A percentile compares a stretch with the other conserved stretches of the same genome.
These are phyloP conservation scores for Polyodon spathula DNA, from an alignment of 2,113 vertebrate species.

Conservation along the genomic window DNA sequence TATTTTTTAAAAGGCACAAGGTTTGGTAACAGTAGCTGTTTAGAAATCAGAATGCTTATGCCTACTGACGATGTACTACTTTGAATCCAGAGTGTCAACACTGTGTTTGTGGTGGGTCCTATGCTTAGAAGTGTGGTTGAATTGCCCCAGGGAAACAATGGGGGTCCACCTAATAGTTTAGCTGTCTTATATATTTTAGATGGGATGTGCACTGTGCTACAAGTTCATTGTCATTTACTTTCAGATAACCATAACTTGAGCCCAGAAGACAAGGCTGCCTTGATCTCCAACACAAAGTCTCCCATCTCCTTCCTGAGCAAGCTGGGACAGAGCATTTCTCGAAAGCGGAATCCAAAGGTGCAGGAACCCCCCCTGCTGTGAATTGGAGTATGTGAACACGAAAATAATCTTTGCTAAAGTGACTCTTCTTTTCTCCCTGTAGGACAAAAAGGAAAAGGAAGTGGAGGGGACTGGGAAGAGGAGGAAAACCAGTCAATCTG, in stretches of 20 bases:
- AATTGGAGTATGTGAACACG: background rate
- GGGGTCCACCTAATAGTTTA: too few relatives aligned
- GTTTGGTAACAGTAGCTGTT: too few relatives aligned
- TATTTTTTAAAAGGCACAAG: too few relatives aligned
- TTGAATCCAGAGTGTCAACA: too few relatives aligned
- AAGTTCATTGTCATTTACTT: constrained; percentile 12
- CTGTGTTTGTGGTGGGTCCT: too few relatives aligned
- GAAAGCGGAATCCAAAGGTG: constrained; percentile 91
- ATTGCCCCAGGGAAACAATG: too few relatives aligned
- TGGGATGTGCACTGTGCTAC: too few relatives aligned
- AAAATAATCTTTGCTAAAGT: background rate
- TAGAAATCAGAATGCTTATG: too few relatives aligned
- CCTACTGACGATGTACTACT: too few relatives aligned
- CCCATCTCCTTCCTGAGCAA: constrained; percentile 97
- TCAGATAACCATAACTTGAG: constrained; percentile 79
- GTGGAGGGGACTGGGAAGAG: constrained; percentile 80
- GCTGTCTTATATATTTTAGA: too few relatives aligned
- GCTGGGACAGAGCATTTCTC: constrained; percentile 89
- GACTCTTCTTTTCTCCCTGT: constrained; percentile 11
- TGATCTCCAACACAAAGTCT: constrained; percentile 83
- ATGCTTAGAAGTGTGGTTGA: too few relatives aligned
- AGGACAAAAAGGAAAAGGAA: constrained; percentile 97
- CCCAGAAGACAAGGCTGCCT: constrained; percentile 79
- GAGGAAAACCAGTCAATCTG: constrained; percentile 87
- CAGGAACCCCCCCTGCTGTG: background rate